Base-by-base conservation (phyloP, 2,888 invertebrate genomes). In the Microlaimidae sp. region DNA sequence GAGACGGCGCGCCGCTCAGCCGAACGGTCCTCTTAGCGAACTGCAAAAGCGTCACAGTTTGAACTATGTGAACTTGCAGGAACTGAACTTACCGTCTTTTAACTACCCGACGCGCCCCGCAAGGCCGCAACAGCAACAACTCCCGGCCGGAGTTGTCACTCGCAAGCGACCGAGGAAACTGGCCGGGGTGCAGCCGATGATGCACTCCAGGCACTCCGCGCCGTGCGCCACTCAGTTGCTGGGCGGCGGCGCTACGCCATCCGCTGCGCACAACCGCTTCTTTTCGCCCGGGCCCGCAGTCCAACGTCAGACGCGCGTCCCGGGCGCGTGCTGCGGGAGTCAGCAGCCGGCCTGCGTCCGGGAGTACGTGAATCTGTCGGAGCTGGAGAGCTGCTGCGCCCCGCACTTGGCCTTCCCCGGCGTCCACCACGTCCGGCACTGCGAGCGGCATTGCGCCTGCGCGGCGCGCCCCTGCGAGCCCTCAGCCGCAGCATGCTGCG, bases 321-420 rank as follows among this genome's bases (percentile, higher is more conserved):
- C 32, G 10, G 17, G 7, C 10, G 32, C 32, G 7, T 7, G 10
- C 7, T 7, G 7, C 32, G 10, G 10, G 32, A 7, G 10, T 13
- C 32, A 32, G 32, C 32, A 32, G 32, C 32, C 32, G 32, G 10
- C 10, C 32, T 32, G 32, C 32, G 32, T 32, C 32, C 21, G 51
- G 13, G 51, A 51, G 23, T 51, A 51, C 26, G 51, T 51, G 7
- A 51, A 51, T 26, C 23, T 51, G 42, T 51, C 51, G 7, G 51
- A 51, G 27, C 21, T 51, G 51, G 51, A 51, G 42, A 42, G 24
- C 25, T 51, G 51, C 51, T 51, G 51, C 42, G 13, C 17, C 42
- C 5, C 17, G 7, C 3, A 42, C 13, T 42, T 42, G 23, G 41
- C 40, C 23, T 17, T 10, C 3, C 43, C 13, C n/a, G 28, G 28